Base-by-base conservation (phyloP, 2,888 invertebrate genomes). In the Odontocolon sp. region DNA sequence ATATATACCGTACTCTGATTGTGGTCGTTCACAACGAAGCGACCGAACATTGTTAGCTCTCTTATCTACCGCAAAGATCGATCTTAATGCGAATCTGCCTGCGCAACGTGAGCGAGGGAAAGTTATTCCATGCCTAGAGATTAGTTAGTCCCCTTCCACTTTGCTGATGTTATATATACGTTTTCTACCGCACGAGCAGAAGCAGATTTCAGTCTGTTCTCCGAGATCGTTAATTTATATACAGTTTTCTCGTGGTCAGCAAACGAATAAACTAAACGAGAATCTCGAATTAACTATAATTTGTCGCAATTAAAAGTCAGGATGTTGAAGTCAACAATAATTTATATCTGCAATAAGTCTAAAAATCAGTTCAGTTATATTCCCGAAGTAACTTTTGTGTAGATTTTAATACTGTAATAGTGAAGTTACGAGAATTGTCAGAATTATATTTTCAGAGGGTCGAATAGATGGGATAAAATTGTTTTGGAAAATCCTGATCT, bases 111-210 rank as follows among this genome's bases (percentile, higher is more conserved):
- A 59, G 70, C 70, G 21, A 69, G 56, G 77, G 77, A 85, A 86
- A 86, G 82, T 86, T 87, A 87, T 86, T 84, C 85, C 82, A 82
- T 82, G 87, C 84, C 85, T 85, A 84, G 85, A 84, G 85, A 87
- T 87, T 85, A 86, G 84, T 78, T 69, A n/a, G n/a, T n/a, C n/a
- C n/a, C n/a, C n/a, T 54, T 47, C 57, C 64, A 72, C 66, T 42
- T 26, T 57, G 47, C 21, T 54, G 40, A n/a, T n/a, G n/a, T n/a
- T n/a, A n/a, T n/a, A n/a, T n/a, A n/a, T n/a, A n/a, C 45, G 26
- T 42, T 8, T 54, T 11, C 21, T 33, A 38, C n/a, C 3, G 9
- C 26, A 38, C 40, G 28, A 21, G 31, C 16, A 21, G 26, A 18
- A 45, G 23, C 36, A 4, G 14, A 57, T 14, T 57, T 38, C 18